Percentiles rank a stretch among this genome's conserved stretches.
phyloP scores from a whole-genome alignment of 2,113 vertebrate genomes.

The Nematolebias whitei region DNA sequence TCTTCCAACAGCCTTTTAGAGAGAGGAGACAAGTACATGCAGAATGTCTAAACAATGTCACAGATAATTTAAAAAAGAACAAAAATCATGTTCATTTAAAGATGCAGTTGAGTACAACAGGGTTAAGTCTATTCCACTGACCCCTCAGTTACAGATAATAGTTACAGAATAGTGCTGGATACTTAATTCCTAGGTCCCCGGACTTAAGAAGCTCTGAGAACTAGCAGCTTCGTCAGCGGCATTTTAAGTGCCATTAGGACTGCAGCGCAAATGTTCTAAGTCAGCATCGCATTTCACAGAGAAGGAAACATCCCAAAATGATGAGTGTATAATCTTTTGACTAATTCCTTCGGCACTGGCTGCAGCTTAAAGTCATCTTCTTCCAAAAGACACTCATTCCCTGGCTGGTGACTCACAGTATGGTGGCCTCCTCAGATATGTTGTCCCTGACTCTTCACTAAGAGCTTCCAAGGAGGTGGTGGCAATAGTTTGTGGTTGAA shows the following conservation, averaged over 20 bases:
- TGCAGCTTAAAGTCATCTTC: conserved; percentile 82
- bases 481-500: conserved; percentile 67
- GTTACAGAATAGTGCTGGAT: conserved; percentile 64
- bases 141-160: conserved; percentile 61
- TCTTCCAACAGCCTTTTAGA: conserved; percentile 90
- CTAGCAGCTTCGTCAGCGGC: conserved; percentile 81
- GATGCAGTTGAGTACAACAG: conserved; percentile 42
- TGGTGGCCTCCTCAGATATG: conserved; percentile 75
- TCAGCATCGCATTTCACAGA: conserved; percentile 81
- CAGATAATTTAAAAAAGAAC: conserved; percentile 5
- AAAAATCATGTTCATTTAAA: conserved; percentile 19
- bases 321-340: conserved; percentile 84
- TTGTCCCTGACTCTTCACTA: conserved; percentile 67
- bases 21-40: conserved; percentile 8
- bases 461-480: conserved; percentile 67
- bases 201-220: conserved; percentile 76
- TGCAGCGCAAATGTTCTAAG: conserved; percentile 79
- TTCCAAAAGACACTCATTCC: conserved; percentile 75
- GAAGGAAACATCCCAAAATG: conserved; percentile 80
- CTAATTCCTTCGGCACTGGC: conserved; percentile 81
- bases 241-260: conserved; percentile 80
- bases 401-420: conserved; percentile 80
- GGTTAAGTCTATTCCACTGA: conserved; percentile 70
- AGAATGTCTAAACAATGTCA: conserved; percentile 6
- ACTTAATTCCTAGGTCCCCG: conserved; percentile 71